These are phyloP conservation scores for Australoheros facetus DNA, from an alignment of 2,797 vertebrate species.

Conservation along the genomic window DNA sequence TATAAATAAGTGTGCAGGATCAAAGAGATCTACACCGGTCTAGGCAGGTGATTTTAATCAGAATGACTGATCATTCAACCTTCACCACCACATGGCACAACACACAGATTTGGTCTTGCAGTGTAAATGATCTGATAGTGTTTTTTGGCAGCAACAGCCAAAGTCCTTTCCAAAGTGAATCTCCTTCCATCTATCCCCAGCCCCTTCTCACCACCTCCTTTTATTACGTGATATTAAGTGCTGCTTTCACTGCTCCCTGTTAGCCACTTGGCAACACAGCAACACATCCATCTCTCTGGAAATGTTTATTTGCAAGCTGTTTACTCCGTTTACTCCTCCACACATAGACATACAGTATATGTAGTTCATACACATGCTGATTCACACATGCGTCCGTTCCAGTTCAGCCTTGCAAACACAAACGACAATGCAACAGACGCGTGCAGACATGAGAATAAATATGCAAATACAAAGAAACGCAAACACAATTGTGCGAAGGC, in stretches of 20 bases:
- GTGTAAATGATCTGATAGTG: constrained; percentile 33
- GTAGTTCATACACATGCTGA: constrained; percentile 10
- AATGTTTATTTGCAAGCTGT: constrained; percentile 68
- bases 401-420: constrained; percentile 10
- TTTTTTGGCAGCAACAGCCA: constrained; percentile 45
- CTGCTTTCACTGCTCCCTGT: constrained; percentile 51
- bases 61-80: constrained; percentile 8
- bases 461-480: constrained; percentile 9
- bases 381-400: neutral
- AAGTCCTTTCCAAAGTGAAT: constrained; percentile 38
- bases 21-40: constrained; percentile 3
- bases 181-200: constrained; percentile 38
- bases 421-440: constrained; percentile 18
- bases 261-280: constrained; percentile 62
- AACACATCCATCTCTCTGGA: constrained; percentile 63
- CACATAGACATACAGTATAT: constrained; percentile 15
- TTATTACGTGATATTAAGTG: constrained; percentile 54
- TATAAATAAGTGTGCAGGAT: neutral
- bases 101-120: constrained; percentile 41
- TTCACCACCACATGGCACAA: constrained; percentile 16
- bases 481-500: neutral
- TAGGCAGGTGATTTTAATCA: neutral
- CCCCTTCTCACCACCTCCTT: neutral
- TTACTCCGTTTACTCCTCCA: constrained; percentile 36
- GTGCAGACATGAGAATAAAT: constrained; percentile 26